Evolutionary conservation across 2,797 vertebrate genomes (phyloP), one percentile per base, ranked within the genome.

Genomic region (Forpus xanthops): DNA sequence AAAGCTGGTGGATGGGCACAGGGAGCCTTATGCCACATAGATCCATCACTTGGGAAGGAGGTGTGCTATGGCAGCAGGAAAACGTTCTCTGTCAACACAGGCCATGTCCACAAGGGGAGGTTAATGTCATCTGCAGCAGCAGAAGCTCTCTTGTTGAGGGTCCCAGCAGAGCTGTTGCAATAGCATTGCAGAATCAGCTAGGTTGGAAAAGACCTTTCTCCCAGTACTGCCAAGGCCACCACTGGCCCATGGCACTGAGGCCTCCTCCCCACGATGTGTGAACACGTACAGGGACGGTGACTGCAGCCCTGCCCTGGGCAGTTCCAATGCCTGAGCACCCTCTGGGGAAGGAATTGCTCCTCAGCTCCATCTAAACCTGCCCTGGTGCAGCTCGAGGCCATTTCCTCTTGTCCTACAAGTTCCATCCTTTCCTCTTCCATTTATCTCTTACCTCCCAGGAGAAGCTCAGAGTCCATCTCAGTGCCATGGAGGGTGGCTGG

Each of bases 401-500:
- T 6, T 28, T 61, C 27, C 58, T 61, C 25, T 61, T 5, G 35
- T 39, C 25, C 58, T 61, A 16, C 21, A 24, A 13, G 33, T 33
- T 60, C 31, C 16, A 8, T 53, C 18, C 35, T 25, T 53, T 42
- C 65, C 33, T 24, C 71, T 12, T 53, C 16, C n/a, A n/a, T 45
- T 27, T 8, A 17, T 16, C 2, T 33, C 53, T 50, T 50, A 18
- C 16, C n/a, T 18, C 62, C 14, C 12, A 5, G 49, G 55, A 73
- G 49, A 44, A 70, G 55, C 49, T 75, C 20, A 0, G 6, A 6
- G 12, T 61, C 62, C 31, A 12, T 71, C 37, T 18, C 39, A 8
- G 3, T 0, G 1, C 37, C 1, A 1, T 0, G n/a, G 42, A 7
- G 16, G 47, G 44, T 1, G 24, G 50, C 8, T 30, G 27, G 39